Base-by-base conservation (phyloP, 2,888 invertebrate species). In the Hyalella azteca region DNA sequence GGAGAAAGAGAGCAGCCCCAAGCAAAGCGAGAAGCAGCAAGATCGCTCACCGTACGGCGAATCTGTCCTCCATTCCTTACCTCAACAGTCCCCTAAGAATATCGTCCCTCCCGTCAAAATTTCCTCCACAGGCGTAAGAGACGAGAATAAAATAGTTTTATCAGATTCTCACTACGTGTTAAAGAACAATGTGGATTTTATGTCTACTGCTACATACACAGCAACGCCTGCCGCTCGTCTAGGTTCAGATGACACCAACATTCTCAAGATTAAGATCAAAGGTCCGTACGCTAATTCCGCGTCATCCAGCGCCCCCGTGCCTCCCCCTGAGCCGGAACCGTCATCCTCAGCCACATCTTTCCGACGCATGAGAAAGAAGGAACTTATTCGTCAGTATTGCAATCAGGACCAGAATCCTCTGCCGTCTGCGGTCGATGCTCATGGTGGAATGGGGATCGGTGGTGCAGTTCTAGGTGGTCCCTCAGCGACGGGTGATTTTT, bases 211-310 rank as follows among this genome's bases (percentile, higher is more conserved):
- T 36, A 78, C 80, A 13, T 59, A 79, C 45, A 59, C 75, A 22
- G 50, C 78, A 26, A 73, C 79, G 13, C 48, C 79, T 26, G 32
- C 79, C 22, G 79, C 73, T 40, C 79, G 80, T n/a, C 79, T 81
- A n/a, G 73, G 80, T 2, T 78, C 83, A n/a, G 84, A 84, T 39
- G 84, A 84, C 29, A 84, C 83, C 32, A 95, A 95, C 88, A 95
- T 95, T 87, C 89, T 96, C 4, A 95, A 95, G 87, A 92, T 96
- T 0, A 96, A 96, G 88, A 95, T 95, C 84, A 95, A 96, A 87
- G 95, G 95, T 3, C 95, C 95, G 0, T 92, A 94, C 86, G 90
- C 94, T 82, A 94, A 95, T 86, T 81, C 82, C 7, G 92, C 90
- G 0, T 94, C 93, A 87, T 93, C 90, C 81, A 88, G 93, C 49